phyloP scores from a whole-genome alignment of 1,140 invertebrate genomes.

The Macrotrachela quadricornifera region DNA sequence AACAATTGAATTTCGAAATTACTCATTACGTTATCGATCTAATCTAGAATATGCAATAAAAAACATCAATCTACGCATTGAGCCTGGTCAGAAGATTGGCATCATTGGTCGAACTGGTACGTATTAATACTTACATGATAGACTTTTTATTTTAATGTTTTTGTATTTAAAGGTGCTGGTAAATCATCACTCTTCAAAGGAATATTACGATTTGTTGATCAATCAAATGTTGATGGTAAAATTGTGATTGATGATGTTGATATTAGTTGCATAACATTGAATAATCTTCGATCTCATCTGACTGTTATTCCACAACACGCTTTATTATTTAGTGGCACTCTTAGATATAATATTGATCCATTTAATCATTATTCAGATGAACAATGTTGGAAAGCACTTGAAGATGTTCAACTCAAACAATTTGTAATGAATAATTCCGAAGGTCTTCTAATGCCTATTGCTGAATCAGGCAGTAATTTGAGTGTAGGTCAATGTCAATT shows the following conservation, averaged over 20 bases:
- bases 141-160: too few species aligned
- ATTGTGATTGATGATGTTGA: conserved; percentile 19
- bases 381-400: conserved; percentile 40
- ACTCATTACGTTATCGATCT: too few species aligned
- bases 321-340: conserved; percentile 58
- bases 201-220: too few species aligned
- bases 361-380: conserved; percentile 45
- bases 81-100: too few species aligned
- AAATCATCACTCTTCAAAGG: too few species aligned
- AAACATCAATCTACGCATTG: too few species aligned
- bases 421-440: neutral
- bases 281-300: conserved; percentile 15
- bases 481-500: conserved; percentile 21
- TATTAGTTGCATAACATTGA: neutral
- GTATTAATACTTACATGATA: too few species aligned
- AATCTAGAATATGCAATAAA: too few species aligned
- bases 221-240: conserved; percentile 10
- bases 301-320: conserved; percentile 39
- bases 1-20: too few species aligned
- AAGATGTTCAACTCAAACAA: neutral
- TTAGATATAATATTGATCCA: conserved; percentile 41
- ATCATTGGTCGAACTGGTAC: too few species aligned
- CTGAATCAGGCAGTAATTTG: neutral
- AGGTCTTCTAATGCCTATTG: neutral
- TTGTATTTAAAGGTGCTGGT: too few species aligned